These are phyloP conservation scores for Chrysomallon squamiferum DNA, from an alignment of 1,140 invertebrate genomes.

Conservation along the genomic window DNA sequence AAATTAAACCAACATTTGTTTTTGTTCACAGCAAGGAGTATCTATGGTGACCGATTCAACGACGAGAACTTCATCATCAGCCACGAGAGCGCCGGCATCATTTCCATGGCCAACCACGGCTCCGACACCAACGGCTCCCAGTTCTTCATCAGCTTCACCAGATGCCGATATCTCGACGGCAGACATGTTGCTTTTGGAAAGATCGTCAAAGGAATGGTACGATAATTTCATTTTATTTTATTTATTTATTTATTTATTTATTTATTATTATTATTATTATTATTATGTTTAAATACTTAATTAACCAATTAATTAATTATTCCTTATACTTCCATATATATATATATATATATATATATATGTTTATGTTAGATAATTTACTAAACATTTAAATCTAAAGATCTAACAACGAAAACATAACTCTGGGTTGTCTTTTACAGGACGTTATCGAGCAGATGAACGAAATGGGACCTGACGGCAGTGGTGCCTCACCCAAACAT, in stretches of 20 bases:
- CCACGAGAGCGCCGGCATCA: constrained; percentile 47
- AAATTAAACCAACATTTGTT: no score
- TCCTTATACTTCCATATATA: no score
- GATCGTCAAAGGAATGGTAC: constrained; percentile 66
- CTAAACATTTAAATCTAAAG: no score
- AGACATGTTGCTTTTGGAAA: constrained; percentile 95
- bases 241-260: neutral
- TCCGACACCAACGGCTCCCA: constrained; percentile 62
- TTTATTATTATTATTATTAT: no score
- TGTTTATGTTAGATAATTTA: no score
- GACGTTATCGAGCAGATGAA: constrained; percentile 40
- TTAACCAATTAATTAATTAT: no score
- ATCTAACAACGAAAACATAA: neutral
- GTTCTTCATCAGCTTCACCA: constrained; percentile 81
- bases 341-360: no score
- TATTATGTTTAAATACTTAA: no score
- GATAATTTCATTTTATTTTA: no score
- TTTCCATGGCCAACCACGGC: constrained; percentile 61
- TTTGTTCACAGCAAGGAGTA: constrained; percentile 76
- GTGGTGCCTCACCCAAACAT: constrained; percentile 31
- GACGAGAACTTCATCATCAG: constrained; percentile 57
- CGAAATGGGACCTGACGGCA: constrained; percentile 30
- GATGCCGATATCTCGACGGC: constrained; percentile 90
- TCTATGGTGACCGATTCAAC: constrained; percentile 86
- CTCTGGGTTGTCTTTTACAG: constrained; percentile 23